Base-by-base conservation (phyloP, 2,888 invertebrate genomes). In the Euplagia quadripunctaria region DNA sequence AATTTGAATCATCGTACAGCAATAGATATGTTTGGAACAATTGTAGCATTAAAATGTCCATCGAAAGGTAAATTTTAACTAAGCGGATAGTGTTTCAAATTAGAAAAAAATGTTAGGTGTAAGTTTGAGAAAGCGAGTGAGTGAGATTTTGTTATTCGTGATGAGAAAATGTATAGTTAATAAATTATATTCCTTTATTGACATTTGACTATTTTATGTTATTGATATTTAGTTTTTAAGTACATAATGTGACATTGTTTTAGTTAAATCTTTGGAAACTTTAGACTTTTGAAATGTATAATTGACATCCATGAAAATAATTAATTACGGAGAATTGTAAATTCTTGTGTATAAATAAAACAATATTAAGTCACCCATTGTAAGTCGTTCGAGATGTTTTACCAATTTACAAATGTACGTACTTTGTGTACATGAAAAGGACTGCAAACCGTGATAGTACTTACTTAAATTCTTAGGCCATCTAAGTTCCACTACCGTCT, bases 381-480 rank as follows among this genome's bases (percentile, higher is more conserved):
- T 65, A 70, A 77, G 76, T 80, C 71, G 71, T 83, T 80, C 72
- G 70, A 72, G 78, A 78, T 70, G 66, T 78, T 78, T 75, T 74
- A 84, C 71, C 79, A 77, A 69, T 74, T 73, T 76, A 79, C 80
- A 79, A 71, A 41, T n/a, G 41, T 68, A 46, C 66, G 41, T 68
- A 42, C 63, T 69, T 64, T 69, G 69, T 73, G 55, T 68, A 88
- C 82, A 89, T 88, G 89, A 86, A 84, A 88, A 84, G 81, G 90
- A 93, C 93, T 93, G 93, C 88, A 88, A 88, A 90, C 88, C 93
- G 93, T 94, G 93, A 93, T 94, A 93, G 94, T 94, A 94, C 94
- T 93, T 94, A 94, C 94, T 93, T 93, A 94, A 90, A 85, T 82
- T 87, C 85, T 85, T 87, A 88, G 85, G 83, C 81, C 85, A 88